phyloP scores from a whole-genome alignment of 2,888 invertebrate genomes.

The Chalcis sispes region DNA sequence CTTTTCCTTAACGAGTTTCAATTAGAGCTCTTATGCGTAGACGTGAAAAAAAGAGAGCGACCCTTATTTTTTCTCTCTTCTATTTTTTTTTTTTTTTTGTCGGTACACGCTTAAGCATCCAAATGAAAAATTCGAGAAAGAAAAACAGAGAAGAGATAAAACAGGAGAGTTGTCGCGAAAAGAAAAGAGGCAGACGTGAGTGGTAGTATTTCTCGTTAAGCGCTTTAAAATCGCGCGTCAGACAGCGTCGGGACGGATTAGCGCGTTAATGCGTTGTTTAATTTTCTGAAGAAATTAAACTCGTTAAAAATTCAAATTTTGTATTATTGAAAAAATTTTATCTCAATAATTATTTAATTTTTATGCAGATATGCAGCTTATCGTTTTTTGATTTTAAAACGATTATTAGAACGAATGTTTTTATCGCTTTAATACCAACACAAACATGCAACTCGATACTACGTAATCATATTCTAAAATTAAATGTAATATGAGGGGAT shows the following conservation, averaged over 20 bases:
- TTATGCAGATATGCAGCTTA: too few relatives aligned
- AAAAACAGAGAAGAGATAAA: neutral
- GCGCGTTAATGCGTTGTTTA: constrained; percentile 58
- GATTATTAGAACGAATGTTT: too few relatives aligned
- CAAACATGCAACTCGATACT: neutral
- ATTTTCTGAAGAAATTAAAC: constrained; percentile 35
- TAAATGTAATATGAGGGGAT: neutral
- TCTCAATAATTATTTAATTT: neutral
- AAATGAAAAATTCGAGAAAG: constrained; percentile 1
- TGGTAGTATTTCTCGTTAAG: constrained; percentile 61
- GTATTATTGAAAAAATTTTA: neutral
- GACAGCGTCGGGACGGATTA: constrained; percentile 61
- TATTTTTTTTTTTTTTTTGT: too few relatives aligned
- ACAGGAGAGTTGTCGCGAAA: constrained; percentile 34
- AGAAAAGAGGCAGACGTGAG: constrained; percentile 58
- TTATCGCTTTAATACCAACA: neutral
- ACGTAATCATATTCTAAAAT: constrained; percentile 1
- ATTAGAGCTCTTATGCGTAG: constrained; percentile 40
- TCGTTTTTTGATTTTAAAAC: neutral
- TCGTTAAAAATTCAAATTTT: constrained; percentile 13
- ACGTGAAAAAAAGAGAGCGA: constrained; percentile 25
- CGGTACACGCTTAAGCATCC: too few relatives aligned
- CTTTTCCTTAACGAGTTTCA: constrained; percentile 48
- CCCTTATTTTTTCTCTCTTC: constrained; percentile 3
- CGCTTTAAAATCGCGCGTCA: constrained; percentile 62